A percentile compares a stretch with the other conserved stretches of the same genome.
Evolutionary conservation across 2,797 vertebrate species (phyloP).

Genomic region (Enteromius anoplus): DNA sequence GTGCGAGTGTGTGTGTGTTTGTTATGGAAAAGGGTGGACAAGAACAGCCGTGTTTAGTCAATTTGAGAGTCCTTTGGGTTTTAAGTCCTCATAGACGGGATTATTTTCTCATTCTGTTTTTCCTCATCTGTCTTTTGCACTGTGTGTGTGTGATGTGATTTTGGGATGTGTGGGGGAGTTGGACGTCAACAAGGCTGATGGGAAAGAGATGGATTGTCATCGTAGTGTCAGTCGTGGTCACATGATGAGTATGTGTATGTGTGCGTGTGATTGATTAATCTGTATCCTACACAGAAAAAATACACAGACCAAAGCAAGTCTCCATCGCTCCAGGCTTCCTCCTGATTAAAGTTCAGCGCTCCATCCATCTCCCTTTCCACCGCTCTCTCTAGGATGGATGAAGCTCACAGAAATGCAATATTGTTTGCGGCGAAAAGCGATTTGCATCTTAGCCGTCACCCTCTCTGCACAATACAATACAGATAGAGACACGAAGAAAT

Average conservation of each 20-base stretch:
- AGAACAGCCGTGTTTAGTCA: slow-evolving; percentile 34
- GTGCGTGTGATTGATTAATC: slow-evolving; percentile 80
- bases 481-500: slow-evolving; percentile 47
- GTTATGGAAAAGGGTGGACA: slow-evolving; percentile 22
- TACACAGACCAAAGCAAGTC: slow-evolving; percentile 32
- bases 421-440: slow-evolving; percentile 55
- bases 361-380: slow-evolving; percentile 77
- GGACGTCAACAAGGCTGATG: slow-evolving; percentile 69
- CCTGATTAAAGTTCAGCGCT: slow-evolving; percentile 82
- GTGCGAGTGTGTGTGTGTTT: slow-evolving; percentile 11
- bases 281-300: slow-evolving; percentile 77
- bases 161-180: slow-evolving; percentile 53
- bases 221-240: slow-evolving; percentile 75
- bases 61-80: slow-evolving; percentile 27
- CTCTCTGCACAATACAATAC: slow-evolving; percentile 54
- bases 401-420: slow-evolving; percentile 53
- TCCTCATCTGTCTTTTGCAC: slow-evolving; percentile 41
- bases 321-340: slow-evolving; percentile 72
- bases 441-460: slow-evolving; percentile 69
- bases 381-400: slow-evolving; percentile 60
- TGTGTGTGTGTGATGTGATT: slow-evolving; percentile 38
- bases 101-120: slow-evolving; percentile 46
- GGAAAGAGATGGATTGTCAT: slow-evolving; percentile 77
- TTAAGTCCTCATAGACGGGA: slow-evolving; percentile 42
- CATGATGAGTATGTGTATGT: slow-evolving; percentile 69